Evolutionary conservation across 1,140 invertebrate species (phyloP), one percentile per base, ranked within the genome.

Genomic region (Apis laboriosa): DNA sequence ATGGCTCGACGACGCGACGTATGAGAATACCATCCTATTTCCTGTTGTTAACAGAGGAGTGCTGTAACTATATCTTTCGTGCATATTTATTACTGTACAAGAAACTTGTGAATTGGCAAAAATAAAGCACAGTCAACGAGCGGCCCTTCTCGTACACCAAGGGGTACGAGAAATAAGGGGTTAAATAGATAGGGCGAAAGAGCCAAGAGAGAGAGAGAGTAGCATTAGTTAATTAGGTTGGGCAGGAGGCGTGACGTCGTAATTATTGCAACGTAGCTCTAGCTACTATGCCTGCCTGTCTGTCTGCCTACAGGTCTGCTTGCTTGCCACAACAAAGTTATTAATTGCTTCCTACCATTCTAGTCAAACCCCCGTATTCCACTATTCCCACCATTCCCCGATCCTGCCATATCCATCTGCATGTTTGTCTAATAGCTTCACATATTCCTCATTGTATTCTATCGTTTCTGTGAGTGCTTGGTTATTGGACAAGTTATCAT

Each of bases 281-380:
- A 90, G 80, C 88, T 78, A 81, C 77, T 76, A 77, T 77, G 84
- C 68, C 86, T 76, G 85, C 80, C 76, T 77, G 58, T 75, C 84
- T 86, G 84, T 78, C 84, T 80, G 68, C 80, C 77, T 86, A 80
- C 87, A 74, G 86, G 85, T 86, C 86, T 87, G 84, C 88, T 73
- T 75, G 85, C 84, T 86, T 90, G 88, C 91, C 90, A 93, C 89
- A 91, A 91, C 91, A 92, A 93, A 93, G 92, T 93, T 93, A 93
- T 93, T 92, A 92, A 93, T 93, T 93, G 92, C 92, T 93, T 93
- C 92, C 92, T 92, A 92, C 91, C 85, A 92, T 92, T 93, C 88
- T 80, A 86, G 81, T 73, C 79, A n/a, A n/a, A n/a, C 80, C 78
- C 83, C 77, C 83, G 73, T 28, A 71, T 56, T 43, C 24, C 24